Base-by-base conservation (phyloP, 2,888 invertebrate species). In the Lepeophtheirus nordmannii region DNA sequence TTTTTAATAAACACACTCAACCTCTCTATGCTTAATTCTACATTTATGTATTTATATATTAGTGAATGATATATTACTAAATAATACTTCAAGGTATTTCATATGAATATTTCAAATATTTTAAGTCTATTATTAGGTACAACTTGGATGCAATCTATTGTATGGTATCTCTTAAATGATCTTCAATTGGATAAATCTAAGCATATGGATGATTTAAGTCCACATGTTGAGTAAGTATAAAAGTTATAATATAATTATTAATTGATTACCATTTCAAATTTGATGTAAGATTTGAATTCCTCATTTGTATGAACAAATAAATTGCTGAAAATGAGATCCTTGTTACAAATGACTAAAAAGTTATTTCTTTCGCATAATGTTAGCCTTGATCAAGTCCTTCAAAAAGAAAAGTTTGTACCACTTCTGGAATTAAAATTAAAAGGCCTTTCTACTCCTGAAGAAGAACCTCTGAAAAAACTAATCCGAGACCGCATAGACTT, bases 121-220 rank as follows among this genome's bases (percentile, higher is more conserved):
- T 30, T 30, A 30, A 30, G n/a, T n/a, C 30, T n/a, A 10, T 14
- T 37, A 37, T 1, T 10, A 60, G 60, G 60, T 14, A 60, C 60
- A 37, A 60, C 60, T 22, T 60, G 60, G 60, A 60, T 60, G 60
- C 60, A 60, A 30, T 38, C 30, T 1, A 60, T 60, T 10, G 60
- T 60, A 38, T 60, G 60, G 60, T n/a, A 20, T 23, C 23, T 60
- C 17, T 30, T 60, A 10, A 60, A 60, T 30, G 38, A 60, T 30
- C 39, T 60, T n/a, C 14, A 60, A 14, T 60, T 37, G 1, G 14
- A 60, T n/a, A 23, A 37, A 14, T 14, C 20, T 1, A 37, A 23
- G 3, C 60, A 22, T 1, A 30, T 60, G 37, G 60, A 60, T 23
- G 60, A 22, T 14, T 37, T 23, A 10, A 60, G 60, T 38, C 60